Evolutionary conservation across 1,140 invertebrate genomes (phyloP).

Genomic region (Apocrypta bakeri): DNA sequence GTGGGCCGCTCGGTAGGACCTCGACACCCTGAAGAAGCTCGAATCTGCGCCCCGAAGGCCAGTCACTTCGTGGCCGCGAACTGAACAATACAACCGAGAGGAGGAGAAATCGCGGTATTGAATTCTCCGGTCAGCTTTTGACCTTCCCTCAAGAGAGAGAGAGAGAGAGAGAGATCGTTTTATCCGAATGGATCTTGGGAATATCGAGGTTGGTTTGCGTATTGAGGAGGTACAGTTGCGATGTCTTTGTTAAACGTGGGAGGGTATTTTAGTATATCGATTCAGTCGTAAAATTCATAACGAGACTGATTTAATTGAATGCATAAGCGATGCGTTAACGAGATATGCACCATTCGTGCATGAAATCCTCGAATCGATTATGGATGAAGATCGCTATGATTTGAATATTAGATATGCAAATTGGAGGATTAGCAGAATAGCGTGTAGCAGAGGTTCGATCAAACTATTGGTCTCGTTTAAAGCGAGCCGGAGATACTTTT

Average conservation of each 20-base stretch:
- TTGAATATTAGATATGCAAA: background rate
- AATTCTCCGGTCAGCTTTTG: background rate
- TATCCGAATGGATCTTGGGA: slow-evolving; percentile 1
- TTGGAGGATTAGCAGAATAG: background rate
- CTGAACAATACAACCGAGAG: background rate
- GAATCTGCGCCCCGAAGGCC: slow-evolving; percentile 59
- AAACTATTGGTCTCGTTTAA: no score
- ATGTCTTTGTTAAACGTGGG: background rate
- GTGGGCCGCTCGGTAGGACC: slow-evolving; percentile 72
- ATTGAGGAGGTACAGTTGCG: background rate
- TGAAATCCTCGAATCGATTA: background rate
- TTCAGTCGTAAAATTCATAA: background rate
- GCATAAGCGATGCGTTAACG: background rate
- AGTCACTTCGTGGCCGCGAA: background rate
- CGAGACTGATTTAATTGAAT: background rate
- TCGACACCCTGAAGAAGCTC: slow-evolving; percentile 73
- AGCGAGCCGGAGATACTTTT: no score
- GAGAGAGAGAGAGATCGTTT: background rate
- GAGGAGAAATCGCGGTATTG: background rate
- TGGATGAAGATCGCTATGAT: background rate
- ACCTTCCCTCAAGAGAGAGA: background rate
- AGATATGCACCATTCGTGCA: background rate
- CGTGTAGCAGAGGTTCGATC: background rate
- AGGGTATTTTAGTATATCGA: background rate
- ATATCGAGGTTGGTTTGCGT: background rate